phyloP scores from a whole-genome alignment of 2,888 invertebrate species.

The Melanotus villosus region DNA sequence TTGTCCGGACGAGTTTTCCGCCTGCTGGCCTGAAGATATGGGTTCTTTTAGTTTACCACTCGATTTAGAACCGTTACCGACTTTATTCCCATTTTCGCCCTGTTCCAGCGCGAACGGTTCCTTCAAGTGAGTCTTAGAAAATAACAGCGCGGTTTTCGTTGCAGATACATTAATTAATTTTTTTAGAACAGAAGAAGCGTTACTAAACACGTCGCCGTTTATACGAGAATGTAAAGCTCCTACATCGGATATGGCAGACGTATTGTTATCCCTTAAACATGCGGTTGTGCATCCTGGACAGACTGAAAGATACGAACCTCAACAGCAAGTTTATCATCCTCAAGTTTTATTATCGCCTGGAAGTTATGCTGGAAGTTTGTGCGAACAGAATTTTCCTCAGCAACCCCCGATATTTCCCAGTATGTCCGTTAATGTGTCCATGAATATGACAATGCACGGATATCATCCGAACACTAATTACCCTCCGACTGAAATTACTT shows the following conservation, averaged over 20 bases:
- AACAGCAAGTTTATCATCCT: constrained; percentile 67
- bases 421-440: constrained; percentile 97
- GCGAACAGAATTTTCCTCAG: constrained; percentile 61
- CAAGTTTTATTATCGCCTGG: constrained; percentile 78
- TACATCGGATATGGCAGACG: constrained; percentile 87
- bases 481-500: constrained; percentile 73
- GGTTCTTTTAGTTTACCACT: constrained; percentile 88
- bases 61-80: constrained; percentile 89
- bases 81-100: constrained; percentile 89
- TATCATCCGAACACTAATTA: constrained; percentile 71
- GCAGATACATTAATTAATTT: neutral
- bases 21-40: constrained; percentile 79
- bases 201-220: constrained; percentile 41
- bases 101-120: constrained; percentile 73
- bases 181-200: constrained; percentile 50
- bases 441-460: constrained; percentile 98
- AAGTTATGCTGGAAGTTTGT: constrained; percentile 62
- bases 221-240: constrained; percentile 66
- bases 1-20: constrained; percentile 67
- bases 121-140: constrained; percentile 54
- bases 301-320: constrained; percentile 53
- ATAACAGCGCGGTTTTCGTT: neutral
- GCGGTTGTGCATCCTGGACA: constrained; percentile 87
- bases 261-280: constrained; percentile 88
- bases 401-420: constrained; percentile 82